phyloP scores from a whole-genome alignment of 2,113 vertebrate genomes.

The Ramphastos sulfuratus region DNA sequence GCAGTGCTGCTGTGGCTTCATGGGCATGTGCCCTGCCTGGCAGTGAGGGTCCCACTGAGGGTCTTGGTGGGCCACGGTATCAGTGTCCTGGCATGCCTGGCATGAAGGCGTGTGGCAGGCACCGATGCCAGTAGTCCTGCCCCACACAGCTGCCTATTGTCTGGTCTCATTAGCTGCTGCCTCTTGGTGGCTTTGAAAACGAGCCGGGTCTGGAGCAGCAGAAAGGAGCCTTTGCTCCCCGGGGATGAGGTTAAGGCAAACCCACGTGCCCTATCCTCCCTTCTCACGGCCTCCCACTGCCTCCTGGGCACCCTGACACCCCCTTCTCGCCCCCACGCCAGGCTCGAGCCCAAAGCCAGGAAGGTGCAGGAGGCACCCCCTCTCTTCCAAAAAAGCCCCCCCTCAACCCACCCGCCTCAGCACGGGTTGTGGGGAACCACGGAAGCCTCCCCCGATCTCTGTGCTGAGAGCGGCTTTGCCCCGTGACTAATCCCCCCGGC shows the following conservation, averaged over 20 bases:
- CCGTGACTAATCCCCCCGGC: constrained; percentile 57
- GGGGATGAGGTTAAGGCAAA: neutral
- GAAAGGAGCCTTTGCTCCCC: constrained; percentile 43
- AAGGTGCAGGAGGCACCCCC: neutral
- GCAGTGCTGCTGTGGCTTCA: rapidly evolving
- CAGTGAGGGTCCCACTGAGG: rapidly evolving
- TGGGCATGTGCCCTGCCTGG: neutral
- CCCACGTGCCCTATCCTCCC: neutral
- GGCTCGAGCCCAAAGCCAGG: neutral
- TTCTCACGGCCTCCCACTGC: neutral
- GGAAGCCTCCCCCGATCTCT: neutral
- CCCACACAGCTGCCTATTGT: constrained; percentile 38
- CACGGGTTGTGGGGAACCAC: neutral
- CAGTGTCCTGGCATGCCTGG: neutral
- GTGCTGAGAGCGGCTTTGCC: neutral
- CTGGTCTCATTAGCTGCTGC: neutral
- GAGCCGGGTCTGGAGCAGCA: neutral
- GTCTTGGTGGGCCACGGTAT: neutral
- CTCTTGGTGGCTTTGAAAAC: constrained; percentile 14
- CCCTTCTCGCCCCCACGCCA: neutral
- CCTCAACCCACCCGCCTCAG: rapidly evolving
- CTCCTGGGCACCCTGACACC: neutral
- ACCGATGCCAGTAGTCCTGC: neutral
- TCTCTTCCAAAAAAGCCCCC: neutral
- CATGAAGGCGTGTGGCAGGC: neutral